Evolutionary conservation across 2,888 invertebrate genomes (phyloP), one percentile per base, ranked within the genome.

Genomic region (Dynastes tityus): DNA sequence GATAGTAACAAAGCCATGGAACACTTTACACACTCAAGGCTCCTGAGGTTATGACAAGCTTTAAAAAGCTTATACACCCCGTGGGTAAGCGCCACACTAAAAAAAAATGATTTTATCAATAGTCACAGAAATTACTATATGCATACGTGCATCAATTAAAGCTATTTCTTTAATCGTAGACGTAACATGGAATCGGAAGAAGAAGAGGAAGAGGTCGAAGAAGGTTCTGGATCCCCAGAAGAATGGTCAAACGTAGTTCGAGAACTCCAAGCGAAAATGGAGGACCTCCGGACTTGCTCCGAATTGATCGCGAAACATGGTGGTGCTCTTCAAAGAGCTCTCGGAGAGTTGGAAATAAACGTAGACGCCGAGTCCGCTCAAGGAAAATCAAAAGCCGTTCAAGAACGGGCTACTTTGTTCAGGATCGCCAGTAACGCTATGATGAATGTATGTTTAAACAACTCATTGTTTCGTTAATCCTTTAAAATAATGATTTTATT

Each of bases 341-440:
- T 96, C 0, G 92, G 92, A 13, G 96, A 97, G 85, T 88, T 97
- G 71, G 96, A 96, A 87, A 91, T 92, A 71, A 92, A 90, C 78
- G 83, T 85, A 0, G 88, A 88, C 84, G 88, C 82, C 63, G 89
- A 85, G 76, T 82, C 83, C 85, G 89, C 93, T 67, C 92, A 94
- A 11, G 92, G 93, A 80, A 95, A 94, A 86, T 93, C 95, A 76
- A 98, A 98, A 89, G 94, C 96, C 84, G 95, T 98, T 78, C 96
- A 95, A 79, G 99, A 99, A 88, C 91, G 97, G 80, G 97, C 98
- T 3, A 97, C 97, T 13, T 91, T 98, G n/a, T 98, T 98, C 89
- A 92, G 98, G 85, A 97, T 98, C 88, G 96, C 98, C 27, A 97
- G 98, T 81, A 97, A 95, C 89, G 97, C 98, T 76, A 98, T 99